Conservation (phyloP, 2,888 invertebrate genomes). For the Machimus atricapillus region DNA sequence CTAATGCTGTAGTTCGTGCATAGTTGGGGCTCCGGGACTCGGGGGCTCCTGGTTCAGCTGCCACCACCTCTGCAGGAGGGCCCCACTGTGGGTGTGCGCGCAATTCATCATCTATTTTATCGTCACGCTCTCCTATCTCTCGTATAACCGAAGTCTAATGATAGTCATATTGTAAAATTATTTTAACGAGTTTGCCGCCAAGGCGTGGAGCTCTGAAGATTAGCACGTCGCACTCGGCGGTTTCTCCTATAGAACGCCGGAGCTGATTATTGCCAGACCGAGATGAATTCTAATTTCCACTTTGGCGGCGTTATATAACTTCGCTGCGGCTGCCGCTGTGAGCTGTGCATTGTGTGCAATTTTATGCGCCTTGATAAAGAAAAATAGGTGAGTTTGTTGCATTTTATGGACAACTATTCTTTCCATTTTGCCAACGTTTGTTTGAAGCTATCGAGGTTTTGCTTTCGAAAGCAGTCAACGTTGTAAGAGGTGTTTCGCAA, state of each 20-base stretch:
- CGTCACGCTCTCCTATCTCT: neutral
- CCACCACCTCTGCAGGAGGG: neutral
- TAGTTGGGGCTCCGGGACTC: neutral
- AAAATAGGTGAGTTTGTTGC: neutral
- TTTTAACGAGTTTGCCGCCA: neutral
- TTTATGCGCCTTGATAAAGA: neutral
- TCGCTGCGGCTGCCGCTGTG: neutral
- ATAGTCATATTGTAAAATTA: neutral
- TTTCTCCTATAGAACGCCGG: neutral
- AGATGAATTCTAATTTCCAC: neutral
- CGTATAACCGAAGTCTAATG: neutral
- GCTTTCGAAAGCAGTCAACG: neutral
- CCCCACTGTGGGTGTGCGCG: neutral
- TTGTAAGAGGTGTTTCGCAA: neutral
- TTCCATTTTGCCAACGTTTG: neutral
- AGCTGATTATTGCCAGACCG: neutral
- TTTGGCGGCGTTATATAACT: neutral
- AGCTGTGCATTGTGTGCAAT: neutral
- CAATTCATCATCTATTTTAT: neutral
- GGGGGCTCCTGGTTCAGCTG: neutral
- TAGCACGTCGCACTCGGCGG: neutral
- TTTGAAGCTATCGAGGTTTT: neutral
- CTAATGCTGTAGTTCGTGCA: neutral
- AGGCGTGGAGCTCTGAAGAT: neutral
- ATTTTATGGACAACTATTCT: neutral